Conservation (phyloP, 2,888 invertebrate species). For the Augochlorella aurata region DNA sequence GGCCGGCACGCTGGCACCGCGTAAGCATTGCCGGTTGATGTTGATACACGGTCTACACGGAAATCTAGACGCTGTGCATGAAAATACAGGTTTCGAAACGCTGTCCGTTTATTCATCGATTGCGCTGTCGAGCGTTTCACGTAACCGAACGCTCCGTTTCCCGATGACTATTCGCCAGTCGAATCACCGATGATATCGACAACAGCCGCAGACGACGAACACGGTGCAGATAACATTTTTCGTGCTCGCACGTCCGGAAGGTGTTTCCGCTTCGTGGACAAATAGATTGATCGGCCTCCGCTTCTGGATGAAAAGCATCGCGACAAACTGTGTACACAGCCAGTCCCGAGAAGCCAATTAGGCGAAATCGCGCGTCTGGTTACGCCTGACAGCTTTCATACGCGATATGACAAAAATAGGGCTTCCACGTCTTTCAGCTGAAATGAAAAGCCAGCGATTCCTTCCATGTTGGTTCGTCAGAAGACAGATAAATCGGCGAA, state of each 20-base stretch:
- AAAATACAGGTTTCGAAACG: conserved; percentile 3
- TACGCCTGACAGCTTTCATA: no score
- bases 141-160: not conserved
- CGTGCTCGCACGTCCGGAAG: conserved; percentile 3
- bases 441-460: no score
- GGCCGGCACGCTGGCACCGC: conserved; percentile 16
- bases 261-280: not conserved
- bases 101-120: conserved; percentile 32
- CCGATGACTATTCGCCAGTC: not conserved
- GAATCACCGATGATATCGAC: not conserved
- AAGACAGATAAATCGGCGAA: no score
- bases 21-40: not conserved
- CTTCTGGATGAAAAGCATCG: not conserved
- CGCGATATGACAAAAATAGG: no score
- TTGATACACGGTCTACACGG: not conserved
- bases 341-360: no score
- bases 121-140: not conserved
- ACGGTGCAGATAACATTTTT: conserved; percentile 1
- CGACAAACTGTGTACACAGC: not conserved
- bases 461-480: no score
- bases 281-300: not conserved
- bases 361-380: no score
- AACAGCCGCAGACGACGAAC: no score
- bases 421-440: no score
- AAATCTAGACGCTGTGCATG: not conserved